These are phyloP conservation scores for Cydia fagiglandana DNA, from an alignment of 1,140 invertebrate species.

Conservation along the genomic window DNA sequence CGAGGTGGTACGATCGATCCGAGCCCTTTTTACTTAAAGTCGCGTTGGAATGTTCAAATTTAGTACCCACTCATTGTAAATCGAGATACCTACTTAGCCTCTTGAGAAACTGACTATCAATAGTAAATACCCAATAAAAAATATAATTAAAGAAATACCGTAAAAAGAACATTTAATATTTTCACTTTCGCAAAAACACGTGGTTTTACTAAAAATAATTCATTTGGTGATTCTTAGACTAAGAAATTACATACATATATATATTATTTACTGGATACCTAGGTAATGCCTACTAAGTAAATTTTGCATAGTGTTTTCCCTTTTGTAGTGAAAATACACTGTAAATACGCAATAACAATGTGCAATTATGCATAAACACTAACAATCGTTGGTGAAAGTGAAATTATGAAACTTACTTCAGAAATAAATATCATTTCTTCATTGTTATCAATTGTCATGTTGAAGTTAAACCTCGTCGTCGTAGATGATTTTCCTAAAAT, in stretches of 20 bases:
- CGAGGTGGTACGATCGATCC: constrained; percentile 20
- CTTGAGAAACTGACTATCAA: neutral
- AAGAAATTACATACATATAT: too few relatives aligned
- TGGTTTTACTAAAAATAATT: too few relatives aligned
- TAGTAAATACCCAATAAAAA: too few relatives aligned
- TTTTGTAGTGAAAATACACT: neutral
- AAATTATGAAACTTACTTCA: constrained; percentile 5
- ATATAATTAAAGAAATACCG: too few relatives aligned
- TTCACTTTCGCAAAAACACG: too few relatives aligned
- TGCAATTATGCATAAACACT: neutral
- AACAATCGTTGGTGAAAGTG: neutral
- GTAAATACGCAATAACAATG: neutral
- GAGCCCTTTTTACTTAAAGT: constrained; percentile 4
- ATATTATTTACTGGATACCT: too few relatives aligned
- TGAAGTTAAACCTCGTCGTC: neutral
- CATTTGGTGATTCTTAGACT: too few relatives aligned
- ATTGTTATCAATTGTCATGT: neutral
- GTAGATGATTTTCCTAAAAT: too few relatives aligned
- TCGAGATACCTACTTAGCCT: neutral
- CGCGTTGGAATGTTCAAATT: neutral
- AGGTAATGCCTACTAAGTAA: too few relatives aligned
- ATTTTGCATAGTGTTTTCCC: neutral
- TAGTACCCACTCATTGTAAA: neutral
- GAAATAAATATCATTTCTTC: neutral
- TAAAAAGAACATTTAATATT: too few relatives aligned